Conservation (phyloP, 2,888 invertebrate genomes). For the Plebejus melissa region DNA sequence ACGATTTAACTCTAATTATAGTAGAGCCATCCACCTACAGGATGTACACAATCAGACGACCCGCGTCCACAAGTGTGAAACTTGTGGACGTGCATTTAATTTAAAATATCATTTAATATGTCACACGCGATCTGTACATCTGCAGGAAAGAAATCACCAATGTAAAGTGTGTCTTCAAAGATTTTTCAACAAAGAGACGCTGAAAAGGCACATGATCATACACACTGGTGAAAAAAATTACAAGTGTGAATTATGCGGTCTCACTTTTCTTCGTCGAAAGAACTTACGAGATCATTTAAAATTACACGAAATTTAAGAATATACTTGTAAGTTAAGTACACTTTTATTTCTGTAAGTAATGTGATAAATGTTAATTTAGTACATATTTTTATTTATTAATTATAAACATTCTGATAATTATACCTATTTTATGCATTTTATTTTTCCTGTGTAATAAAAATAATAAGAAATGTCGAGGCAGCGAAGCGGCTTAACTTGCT, state of each 20-base stretch:
- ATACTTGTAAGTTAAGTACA: neutral
- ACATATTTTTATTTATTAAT: neutral
- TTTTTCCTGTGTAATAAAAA: neutral
- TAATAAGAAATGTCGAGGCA: too few species aligned
- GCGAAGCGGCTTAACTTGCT: too few species aligned
- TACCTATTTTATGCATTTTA: neutral
- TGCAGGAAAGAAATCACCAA: constrained; percentile 72
- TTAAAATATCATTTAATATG: constrained; percentile 68
- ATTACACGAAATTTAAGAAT: constrained; percentile 56
- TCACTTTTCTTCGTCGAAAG: constrained; percentile 69
- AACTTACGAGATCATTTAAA: constrained; percentile 69
- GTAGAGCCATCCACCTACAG: constrained; percentile 68
- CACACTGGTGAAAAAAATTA: constrained; percentile 78
- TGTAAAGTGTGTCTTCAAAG: constrained; percentile 75
- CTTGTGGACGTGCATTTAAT: constrained; percentile 66
- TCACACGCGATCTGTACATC: constrained; percentile 66
- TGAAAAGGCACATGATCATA: constrained; percentile 77
- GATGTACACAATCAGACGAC: constrained; percentile 70
- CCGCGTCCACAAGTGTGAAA: constrained; percentile 67
- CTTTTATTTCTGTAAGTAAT: neutral
- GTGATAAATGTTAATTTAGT: neutral
- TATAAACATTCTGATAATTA: neutral
- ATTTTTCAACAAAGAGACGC: constrained; percentile 76
- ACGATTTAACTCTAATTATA: constrained; percentile 68
- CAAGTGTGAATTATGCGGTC: constrained; percentile 74